phyloP scores from a whole-genome alignment of 2,888 invertebrate genomes.

The Invenusta paracnida region DNA sequence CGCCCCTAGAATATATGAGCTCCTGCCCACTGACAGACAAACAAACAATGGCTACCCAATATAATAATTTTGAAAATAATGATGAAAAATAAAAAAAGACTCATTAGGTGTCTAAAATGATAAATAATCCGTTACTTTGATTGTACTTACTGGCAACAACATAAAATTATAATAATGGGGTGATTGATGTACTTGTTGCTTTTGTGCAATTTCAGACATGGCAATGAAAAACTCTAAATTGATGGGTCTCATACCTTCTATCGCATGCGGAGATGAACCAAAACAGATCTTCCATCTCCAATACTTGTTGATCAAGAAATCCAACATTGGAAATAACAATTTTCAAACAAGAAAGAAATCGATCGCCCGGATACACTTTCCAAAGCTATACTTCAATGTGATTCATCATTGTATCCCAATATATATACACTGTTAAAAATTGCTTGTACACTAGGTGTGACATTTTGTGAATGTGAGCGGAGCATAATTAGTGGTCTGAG shows the following conservation, averaged over 20 bases:
- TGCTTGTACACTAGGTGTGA: not conserved
- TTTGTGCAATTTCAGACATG: not conserved
- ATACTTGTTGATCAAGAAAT: not conserved
- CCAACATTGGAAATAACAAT: not conserved
- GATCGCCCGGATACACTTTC: not conserved
- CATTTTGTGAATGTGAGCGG: not conserved
- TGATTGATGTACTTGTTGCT: not conserved
- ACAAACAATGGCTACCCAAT: too few relatives aligned
- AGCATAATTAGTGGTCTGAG: not conserved
- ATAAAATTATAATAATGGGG: not conserved
- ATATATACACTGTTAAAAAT: not conserved
- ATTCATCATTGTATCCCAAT: not conserved
- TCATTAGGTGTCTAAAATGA: not conserved
- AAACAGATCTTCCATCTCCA: not conserved
- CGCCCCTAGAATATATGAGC: too few relatives aligned
- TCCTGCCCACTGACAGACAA: too few relatives aligned
- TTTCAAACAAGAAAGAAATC: not conserved
- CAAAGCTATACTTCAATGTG: not conserved
- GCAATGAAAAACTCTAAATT: not conserved
- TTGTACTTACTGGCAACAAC: not conserved
- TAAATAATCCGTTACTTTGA: not conserved
- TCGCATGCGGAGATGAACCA: not conserved
- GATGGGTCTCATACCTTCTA: not conserved
- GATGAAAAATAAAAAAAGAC: not conserved
- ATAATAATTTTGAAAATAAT: too few relatives aligned